Base-by-base conservation (phyloP, 2,113 vertebrate species). In the Tautogolabrus adspersus region DNA sequence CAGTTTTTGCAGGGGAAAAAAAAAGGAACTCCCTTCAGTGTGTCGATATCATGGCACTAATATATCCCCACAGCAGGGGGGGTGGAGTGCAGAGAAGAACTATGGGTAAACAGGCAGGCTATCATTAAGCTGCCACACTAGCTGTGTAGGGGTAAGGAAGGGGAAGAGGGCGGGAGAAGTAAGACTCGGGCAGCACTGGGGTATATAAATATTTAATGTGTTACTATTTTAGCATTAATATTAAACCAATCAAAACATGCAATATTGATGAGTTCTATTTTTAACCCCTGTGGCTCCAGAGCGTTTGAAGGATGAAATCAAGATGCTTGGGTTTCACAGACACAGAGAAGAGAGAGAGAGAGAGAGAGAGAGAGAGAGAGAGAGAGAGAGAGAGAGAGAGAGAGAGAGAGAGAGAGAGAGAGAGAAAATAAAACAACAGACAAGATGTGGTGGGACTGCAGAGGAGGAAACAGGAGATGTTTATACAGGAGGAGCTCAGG, bases 211-310 rank as follows among this genome's bases (percentile, higher is more conserved):
- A 89, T 92, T 94, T 94, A 66, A 94, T 92, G 85, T 30, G 88
- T 89, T 93, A 91, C 91, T 92, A 93, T 93, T 93, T 91, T 82
- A 83, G 79, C 81, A 88, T 88, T 87, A 92, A 93, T 94, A 93
- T 93, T 91, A 94, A 94, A 88, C 87, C 72, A 52, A 94, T 94
- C 83, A 91, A 91, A 94, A 87, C 81, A 86, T 93, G 79, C 70
- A 91, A 78, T 87, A 93, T 92, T 92, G 73, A 94, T 87, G 62
- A 88, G 81, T 8, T 68, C 77, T 91, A 92, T 91, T 93, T 93
- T 93, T 89, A 93, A 90, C 87, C 87, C 67, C 38, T 10, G 1
- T 62, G 88, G 78, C 80, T 83, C 78, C 58, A 82, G 85, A 81
- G 59, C 0, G n/a, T 73, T 77, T 72, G 63, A 74, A 77, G 74